Percentiles rank a stretch among this genome's conserved stretches.
Conservation (phyloP, 2,888 invertebrate genomes). For the Exocentrus adspersus region DNA sequence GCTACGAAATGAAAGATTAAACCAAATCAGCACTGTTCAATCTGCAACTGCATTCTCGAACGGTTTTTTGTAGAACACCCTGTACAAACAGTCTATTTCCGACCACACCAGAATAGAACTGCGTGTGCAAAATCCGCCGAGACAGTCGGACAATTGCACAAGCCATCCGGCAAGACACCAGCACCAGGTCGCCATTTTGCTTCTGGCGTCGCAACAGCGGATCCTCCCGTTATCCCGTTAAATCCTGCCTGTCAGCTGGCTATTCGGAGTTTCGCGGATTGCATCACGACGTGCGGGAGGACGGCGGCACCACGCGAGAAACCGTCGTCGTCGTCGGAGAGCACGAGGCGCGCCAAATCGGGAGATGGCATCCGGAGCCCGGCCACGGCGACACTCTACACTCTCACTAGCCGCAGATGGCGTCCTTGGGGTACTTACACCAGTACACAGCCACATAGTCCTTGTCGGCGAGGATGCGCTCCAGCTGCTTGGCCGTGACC, state of each 20-base stretch:
- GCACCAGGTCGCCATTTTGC: not conserved
- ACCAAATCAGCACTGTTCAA: too few relatives aligned
- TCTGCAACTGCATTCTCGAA: too few relatives aligned
- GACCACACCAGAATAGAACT: not conserved
- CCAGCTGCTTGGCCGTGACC: slow-evolving; percentile 92
- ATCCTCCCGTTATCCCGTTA: not conserved
- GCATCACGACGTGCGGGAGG: slow-evolving; percentile 35
- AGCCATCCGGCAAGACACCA: slow-evolving; percentile 2
- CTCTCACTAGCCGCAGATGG: slow-evolving; percentile 31
- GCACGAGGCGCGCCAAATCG: slow-evolving; percentile 59
- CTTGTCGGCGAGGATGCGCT: slow-evolving; percentile 88
- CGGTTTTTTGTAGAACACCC: not conserved
- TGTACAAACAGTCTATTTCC: not conserved
- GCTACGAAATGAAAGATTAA: too few relatives aligned
- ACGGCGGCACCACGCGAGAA: slow-evolving; percentile 14
- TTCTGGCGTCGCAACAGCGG: not conserved
- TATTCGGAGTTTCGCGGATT: slow-evolving; percentile 2
- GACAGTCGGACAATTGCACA: not conserved
- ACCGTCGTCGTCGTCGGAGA: slow-evolving; percentile 37
- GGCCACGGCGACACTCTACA: slow-evolving; percentile 36
- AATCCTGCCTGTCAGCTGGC: too few relatives aligned
- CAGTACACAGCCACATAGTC: slow-evolving; percentile 96
- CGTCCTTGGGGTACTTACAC: slow-evolving; percentile 79
- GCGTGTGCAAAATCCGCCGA: not conserved
- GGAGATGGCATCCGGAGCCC: slow-evolving; percentile 55